These are phyloP conservation scores for Meliscaeva auricollis DNA, from an alignment of 2,888 invertebrate genomes.

Conservation along the genomic window DNA sequence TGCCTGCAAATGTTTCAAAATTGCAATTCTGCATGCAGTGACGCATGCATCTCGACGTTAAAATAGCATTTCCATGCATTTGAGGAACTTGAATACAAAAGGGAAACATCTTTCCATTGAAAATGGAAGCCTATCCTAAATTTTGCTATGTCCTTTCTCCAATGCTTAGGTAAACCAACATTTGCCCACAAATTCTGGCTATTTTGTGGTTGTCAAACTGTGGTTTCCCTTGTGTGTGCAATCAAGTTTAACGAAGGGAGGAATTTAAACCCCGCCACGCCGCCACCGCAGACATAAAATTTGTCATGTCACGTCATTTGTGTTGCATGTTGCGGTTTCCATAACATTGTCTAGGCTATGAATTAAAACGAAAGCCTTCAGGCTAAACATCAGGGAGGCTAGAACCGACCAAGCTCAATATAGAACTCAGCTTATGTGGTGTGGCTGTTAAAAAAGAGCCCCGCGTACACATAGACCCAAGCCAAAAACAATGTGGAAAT, in stretches of 20 bases:
- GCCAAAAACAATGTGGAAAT: neutral
- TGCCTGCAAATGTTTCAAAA: no score
- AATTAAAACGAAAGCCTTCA: neutral
- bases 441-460: no score
- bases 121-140: neutral
- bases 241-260: conserved; percentile 66
- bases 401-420: neutral
- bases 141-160: neutral
- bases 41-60: no score
- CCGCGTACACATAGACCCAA: neutral
- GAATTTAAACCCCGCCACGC: no score
- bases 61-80: no score
- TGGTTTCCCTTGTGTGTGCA: conserved; percentile 58
- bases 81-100: no score
- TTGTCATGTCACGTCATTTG: conserved; percentile 57
- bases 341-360: neutral
- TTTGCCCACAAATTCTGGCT: neutral
- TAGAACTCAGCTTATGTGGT: conserved; percentile 28
- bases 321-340: conserved; percentile 65
- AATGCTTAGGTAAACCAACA: no score
- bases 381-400: conserved; percentile 14
- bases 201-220: conserved; percentile 42
- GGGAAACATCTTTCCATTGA: neutral
- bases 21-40: no score
- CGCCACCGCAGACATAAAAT: conserved; percentile 40